These are phyloP conservation scores for Oncorhynchus kisutch DNA, from an alignment of 2,113 vertebrate species.

Conservation along the genomic window DNA sequence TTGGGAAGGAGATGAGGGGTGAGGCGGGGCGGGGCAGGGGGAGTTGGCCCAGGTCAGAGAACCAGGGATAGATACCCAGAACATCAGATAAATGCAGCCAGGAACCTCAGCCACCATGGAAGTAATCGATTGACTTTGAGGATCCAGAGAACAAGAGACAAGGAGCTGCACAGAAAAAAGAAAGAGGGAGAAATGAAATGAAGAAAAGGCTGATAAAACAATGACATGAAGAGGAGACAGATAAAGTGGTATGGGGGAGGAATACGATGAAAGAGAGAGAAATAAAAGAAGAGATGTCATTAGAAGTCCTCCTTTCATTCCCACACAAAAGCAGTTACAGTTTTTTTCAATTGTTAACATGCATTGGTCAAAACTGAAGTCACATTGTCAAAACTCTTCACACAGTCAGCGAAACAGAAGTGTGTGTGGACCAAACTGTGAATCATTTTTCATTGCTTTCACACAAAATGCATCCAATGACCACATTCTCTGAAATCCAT, in stretches of 20 bases:
- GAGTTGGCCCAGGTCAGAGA: slow-evolving; percentile 56
- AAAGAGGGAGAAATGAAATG: slow-evolving; percentile 47
- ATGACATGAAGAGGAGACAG: slow-evolving; percentile 31
- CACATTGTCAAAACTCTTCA: too few relatives aligned
- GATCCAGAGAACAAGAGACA: slow-evolving; percentile 32
- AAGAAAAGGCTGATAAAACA: slow-evolving; percentile 45
- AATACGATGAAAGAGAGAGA: slow-evolving; percentile 34
- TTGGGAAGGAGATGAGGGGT: slow-evolving; percentile 62
- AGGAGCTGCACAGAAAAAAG: slow-evolving; percentile 27
- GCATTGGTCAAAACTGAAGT: too few relatives aligned
- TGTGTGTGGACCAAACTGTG: too few relatives aligned
- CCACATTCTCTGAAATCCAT: too few relatives aligned
- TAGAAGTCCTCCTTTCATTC: slow-evolving; percentile 20
- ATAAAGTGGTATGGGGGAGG: slow-evolving; percentile 24
- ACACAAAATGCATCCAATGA: too few relatives aligned
- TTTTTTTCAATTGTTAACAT: too few relatives aligned
- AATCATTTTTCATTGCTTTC: too few relatives aligned
- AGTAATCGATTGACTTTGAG: slow-evolving; percentile 66
- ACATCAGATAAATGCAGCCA: slow-evolving; percentile 43
- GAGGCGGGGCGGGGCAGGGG: neutral
- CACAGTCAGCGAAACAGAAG: too few relatives aligned
- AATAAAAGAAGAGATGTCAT: slow-evolving; percentile 38
- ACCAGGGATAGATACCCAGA: slow-evolving; percentile 53
- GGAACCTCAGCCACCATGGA: slow-evolving; percentile 45
- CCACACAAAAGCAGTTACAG: too few relatives aligned